Evolutionary conservation across 1,140 invertebrate genomes (phyloP).

Genomic region (Aplysia californica): DNA sequence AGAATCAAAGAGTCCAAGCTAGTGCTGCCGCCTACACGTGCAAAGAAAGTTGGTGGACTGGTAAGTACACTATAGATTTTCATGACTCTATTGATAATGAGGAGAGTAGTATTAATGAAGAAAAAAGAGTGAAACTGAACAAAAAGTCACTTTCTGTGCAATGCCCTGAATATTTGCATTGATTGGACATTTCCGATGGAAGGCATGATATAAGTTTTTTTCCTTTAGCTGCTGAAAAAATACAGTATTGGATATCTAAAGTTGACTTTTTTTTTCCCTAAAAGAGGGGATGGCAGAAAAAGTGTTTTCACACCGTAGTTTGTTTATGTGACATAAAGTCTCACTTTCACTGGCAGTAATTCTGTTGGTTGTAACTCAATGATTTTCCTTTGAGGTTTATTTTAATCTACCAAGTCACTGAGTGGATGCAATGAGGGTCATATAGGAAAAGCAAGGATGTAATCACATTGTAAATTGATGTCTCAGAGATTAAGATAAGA

Average conservation of each 20-base stretch:
- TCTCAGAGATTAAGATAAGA: too few relatives aligned
- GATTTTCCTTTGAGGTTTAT: not conserved
- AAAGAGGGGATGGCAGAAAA: too few relatives aligned
- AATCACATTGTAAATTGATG: too few relatives aligned
- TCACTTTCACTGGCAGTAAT: not conserved
- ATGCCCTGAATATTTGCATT: not conserved
- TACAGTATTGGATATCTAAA: not conserved
- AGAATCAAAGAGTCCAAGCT: slow-evolving; percentile 14
- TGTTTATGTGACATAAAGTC: not conserved
- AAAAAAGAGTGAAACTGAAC: not conserved
- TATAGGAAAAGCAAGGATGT: too few relatives aligned
- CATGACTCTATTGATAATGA: too few relatives aligned
- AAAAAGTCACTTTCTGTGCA: not conserved
- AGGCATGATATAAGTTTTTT: not conserved
- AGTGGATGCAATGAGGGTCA: too few relatives aligned
- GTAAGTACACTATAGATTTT: too few relatives aligned
- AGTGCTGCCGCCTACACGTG: slow-evolving; percentile 15
- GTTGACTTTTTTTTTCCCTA: too few relatives aligned
- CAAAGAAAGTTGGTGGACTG: slow-evolving; percentile 25
- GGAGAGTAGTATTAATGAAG: too few relatives aligned
- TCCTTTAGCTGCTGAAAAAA: not conserved
- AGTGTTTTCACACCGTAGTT: too few relatives aligned
- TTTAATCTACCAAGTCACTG: not conserved
- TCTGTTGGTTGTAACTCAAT: not conserved
- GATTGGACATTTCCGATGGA: not conserved